These are phyloP conservation scores for Australoheros facetus DNA, from an alignment of 2,797 vertebrate species.

Conservation along the genomic window DNA sequence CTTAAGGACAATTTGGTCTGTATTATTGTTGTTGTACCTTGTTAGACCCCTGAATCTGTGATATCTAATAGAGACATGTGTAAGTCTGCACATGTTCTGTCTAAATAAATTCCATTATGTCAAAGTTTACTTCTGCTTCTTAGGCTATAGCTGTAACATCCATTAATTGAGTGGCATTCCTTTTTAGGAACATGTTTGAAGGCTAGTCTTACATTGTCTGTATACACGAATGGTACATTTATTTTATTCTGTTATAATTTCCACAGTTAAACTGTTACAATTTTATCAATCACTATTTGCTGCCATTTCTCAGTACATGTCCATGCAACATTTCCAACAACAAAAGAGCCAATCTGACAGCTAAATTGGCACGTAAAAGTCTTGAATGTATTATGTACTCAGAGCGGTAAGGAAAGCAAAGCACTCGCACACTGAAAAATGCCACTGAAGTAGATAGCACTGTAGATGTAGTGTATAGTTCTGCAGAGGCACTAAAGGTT, in stretches of 20 bases:
- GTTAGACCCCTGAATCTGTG: conserved; percentile 37
- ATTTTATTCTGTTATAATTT: conserved; percentile 21
- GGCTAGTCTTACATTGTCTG: conserved; percentile 10
- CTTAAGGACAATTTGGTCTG: conserved; percentile 72
- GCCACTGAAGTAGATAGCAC: conserved; percentile 69
- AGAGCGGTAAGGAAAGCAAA: conserved; percentile 83
- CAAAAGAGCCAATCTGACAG: conserved; percentile 77
- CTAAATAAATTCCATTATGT: conserved; percentile 7
- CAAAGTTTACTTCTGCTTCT: conserved; percentile 14
- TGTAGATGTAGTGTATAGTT: conserved; percentile 68
- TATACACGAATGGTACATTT: conserved; percentile 2
- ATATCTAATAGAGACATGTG: conserved; percentile 11
- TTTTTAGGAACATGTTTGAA: conserved; percentile 52
- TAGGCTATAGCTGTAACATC: conserved; percentile 13
- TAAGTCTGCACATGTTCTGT: conserved; percentile 3
- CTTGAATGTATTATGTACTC: conserved; percentile 88
- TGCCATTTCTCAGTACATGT: conserved; percentile 76
- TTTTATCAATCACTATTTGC: conserved; percentile 74
- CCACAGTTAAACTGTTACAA: conserved; percentile 37
- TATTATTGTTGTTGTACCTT: conserved; percentile 38
- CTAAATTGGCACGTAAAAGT: conserved; percentile 75
- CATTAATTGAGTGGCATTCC: conserved; percentile 54
- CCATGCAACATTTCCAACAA: conserved; percentile 67
- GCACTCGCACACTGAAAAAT: conserved; percentile 83
- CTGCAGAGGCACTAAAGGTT: conserved; percentile 69